phyloP scores from a whole-genome alignment of 2,113 vertebrate genomes.

The Apeltes quadracus region DNA sequence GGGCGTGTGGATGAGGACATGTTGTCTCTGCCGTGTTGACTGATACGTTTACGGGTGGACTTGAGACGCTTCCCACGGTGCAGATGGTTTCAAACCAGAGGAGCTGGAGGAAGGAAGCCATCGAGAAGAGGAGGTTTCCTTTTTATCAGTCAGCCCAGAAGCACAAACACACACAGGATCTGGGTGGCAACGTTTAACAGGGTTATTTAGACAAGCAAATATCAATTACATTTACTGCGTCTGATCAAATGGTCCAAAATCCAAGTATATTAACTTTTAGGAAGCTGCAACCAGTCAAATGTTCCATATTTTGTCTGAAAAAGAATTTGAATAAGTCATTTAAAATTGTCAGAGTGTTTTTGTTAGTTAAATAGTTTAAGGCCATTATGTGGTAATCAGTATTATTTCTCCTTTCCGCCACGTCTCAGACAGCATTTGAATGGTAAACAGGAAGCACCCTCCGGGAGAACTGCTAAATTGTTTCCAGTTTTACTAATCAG shows the following conservation, averaged over 20 bases:
- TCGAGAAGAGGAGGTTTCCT: conserved; percentile 71
- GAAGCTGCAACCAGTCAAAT: neutral
- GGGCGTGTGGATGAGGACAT: conserved; percentile 17
- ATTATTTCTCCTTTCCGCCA: neutral
- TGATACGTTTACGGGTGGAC: conserved; percentile 51
- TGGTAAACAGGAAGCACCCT: neutral
- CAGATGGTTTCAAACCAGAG: conserved; percentile 20
- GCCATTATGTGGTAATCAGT: neutral
- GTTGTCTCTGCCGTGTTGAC: conserved; percentile 16
- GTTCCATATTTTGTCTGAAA: neutral
- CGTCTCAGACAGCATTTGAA: neutral
- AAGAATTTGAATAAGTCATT: neutral
- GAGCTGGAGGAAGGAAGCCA: conserved; percentile 72
- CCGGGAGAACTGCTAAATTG: neutral
- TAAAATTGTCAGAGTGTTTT: neutral
- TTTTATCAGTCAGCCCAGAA: conserved; percentile 41
- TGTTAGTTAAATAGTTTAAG: neutral
- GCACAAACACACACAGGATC: conserved; percentile 3
- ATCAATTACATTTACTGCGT: neutral
- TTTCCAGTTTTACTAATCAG: neutral
- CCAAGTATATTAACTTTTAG: neutral
- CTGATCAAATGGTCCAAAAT: neutral
- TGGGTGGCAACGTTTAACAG: neutral
- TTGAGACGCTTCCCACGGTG: conserved; percentile 60
- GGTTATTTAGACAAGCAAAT: neutral